These are phyloP conservation scores for Spodoptera picta DNA, from an alignment of 2,888 invertebrate genomes.

Conservation along the genomic window DNA sequence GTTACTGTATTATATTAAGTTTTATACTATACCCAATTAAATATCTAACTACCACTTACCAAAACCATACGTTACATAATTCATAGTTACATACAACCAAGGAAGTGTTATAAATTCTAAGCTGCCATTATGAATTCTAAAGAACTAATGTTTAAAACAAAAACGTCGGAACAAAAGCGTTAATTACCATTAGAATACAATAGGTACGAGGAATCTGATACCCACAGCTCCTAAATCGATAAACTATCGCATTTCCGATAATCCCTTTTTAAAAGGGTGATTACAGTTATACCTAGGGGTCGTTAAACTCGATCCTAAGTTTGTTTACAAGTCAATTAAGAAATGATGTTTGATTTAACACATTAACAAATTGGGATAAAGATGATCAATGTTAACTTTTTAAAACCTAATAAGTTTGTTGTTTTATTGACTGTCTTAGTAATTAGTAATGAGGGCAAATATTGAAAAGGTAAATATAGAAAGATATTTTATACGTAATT, in stretches of 20 bases:
- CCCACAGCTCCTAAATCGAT: slow-evolving; percentile 1
- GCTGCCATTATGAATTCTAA: background rate
- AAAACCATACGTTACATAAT: too few species aligned
- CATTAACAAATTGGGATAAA: slow-evolving; percentile 6
- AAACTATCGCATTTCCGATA: slow-evolving; percentile 25
- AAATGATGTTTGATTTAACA: slow-evolving; percentile 1
- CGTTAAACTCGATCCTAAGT: slow-evolving; percentile 17
- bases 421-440: too few species aligned
- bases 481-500: too few species aligned
- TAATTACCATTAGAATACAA: slow-evolving; percentile 19
- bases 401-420: too few species aligned
- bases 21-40: too few species aligned
- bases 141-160: slow-evolving; percentile 2
- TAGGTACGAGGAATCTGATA: slow-evolving; percentile 21
- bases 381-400: background rate
- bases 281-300: background rate
- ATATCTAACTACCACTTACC: too few species aligned
- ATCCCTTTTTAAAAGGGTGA: slow-evolving; percentile 13
- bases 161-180: slow-evolving; percentile 3
- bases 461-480: too few species aligned
- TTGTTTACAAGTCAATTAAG: slow-evolving; percentile 38
- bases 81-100: too few species aligned
- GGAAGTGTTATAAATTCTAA: too few species aligned
- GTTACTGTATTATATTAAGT: too few species aligned
- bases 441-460: too few species aligned